These are phyloP conservation scores for Apotomis turbidana DNA, from an alignment of 2,888 invertebrate genomes.

Conservation along the genomic window DNA sequence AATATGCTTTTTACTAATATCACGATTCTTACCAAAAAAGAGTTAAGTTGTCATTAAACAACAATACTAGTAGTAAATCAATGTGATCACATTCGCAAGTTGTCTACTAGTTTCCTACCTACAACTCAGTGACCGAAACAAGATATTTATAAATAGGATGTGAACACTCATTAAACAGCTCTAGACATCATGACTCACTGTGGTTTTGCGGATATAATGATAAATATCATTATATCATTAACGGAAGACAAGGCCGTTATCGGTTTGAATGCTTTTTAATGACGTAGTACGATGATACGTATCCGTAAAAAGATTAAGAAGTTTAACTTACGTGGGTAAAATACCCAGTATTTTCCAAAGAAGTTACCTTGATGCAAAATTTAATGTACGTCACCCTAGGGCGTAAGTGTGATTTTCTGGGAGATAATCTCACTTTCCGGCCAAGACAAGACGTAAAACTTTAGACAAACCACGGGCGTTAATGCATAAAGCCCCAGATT, in stretches of 20 bases:
- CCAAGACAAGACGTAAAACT: too few species aligned
- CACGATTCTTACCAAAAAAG: too few species aligned
- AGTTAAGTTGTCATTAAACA: too few species aligned
- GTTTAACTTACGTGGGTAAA: background rate
- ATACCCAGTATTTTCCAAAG: background rate
- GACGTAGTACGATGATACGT: background rate
- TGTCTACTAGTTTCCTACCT: background rate
- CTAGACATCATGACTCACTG: background rate
- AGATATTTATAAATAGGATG: background rate
- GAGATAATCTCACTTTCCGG: too few species aligned
- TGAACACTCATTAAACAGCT: background rate
- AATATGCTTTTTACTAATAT: too few species aligned
- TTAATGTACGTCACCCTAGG: too few species aligned
- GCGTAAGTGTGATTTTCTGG: too few species aligned
- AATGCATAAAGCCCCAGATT: too few species aligned
- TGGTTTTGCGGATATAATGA: conserved; percentile 16
- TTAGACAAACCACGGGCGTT: too few species aligned
- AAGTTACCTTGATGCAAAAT: background rate
- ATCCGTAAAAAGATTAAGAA: background rate
- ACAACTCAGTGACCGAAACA: background rate
- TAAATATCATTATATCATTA: conserved; percentile 5
- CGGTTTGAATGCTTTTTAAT: background rate
- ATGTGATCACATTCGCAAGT: too few species aligned
- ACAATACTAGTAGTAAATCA: too few species aligned
- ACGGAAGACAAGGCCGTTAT: background rate